Conservation (phyloP, 53 echinoderm and acorn worm species). For the Temnopleurus reevesii region DNA sequence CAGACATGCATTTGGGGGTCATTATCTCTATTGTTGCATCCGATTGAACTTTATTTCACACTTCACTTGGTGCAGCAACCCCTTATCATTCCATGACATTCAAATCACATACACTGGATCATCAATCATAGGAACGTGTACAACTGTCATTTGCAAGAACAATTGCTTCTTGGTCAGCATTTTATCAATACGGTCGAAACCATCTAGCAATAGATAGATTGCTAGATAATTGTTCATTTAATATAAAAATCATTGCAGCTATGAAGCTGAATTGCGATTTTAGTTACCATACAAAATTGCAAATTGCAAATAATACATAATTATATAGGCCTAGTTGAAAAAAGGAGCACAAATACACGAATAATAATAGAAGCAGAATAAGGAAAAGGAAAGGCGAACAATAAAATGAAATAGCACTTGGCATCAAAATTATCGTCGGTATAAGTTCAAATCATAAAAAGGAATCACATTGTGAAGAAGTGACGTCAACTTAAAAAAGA, state of each 20-base stretch:
- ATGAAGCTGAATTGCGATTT: neutral
- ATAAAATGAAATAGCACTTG: too few relatives aligned
- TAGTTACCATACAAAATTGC: neutral
- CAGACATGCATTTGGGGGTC: too few relatives aligned
- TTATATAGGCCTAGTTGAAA: neutral
- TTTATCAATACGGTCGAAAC: neutral
- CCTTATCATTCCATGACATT: neutral
- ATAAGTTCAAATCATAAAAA: too few relatives aligned
- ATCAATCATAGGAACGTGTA: constrained; percentile 9
- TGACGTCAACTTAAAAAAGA: too few relatives aligned
- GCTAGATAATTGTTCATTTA: too few relatives aligned
- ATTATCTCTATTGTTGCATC: neutral
- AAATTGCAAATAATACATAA: neutral
- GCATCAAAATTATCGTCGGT: too few relatives aligned
- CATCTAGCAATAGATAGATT: too few relatives aligned
- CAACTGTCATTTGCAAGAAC: constrained; percentile 21
- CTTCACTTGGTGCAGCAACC: neutral
- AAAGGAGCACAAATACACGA: neutral
- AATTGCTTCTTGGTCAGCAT: constrained; percentile 12
- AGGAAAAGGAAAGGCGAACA: too few relatives aligned
- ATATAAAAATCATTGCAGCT: neutral
- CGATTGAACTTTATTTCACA: neutral
- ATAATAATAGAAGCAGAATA: too few relatives aligned
- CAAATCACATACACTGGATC: neutral
- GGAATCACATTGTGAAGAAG: too few relatives aligned